Evolutionary conservation across 2,888 invertebrate species (phyloP).

Genomic region (Cosmia pyralina): DNA sequence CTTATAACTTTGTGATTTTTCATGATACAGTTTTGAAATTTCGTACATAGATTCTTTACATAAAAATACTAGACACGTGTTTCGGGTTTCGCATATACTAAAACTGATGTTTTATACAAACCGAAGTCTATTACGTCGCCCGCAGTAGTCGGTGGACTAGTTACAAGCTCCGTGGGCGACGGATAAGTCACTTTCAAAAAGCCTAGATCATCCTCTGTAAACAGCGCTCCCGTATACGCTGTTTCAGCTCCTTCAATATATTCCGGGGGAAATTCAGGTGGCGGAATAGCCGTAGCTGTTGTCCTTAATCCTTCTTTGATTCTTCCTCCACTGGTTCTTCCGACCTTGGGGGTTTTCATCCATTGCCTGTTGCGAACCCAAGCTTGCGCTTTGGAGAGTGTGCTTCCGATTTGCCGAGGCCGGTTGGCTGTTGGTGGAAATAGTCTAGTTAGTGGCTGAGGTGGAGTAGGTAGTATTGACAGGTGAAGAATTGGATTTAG

Average conservation of each 20-base stretch:
- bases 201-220: not conserved
- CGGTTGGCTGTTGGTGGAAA: not conserved
- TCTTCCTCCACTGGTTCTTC: not conserved
- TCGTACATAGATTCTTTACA: no score
- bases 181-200: not conserved
- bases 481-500: not conserved
- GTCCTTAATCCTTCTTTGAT: not conserved
- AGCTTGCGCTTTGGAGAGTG: conserved; percentile 26
- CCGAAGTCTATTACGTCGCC: not conserved
- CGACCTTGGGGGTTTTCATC: not conserved
- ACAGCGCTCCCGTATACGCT: not conserved
- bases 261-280: not conserved
- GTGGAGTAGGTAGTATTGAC: not conserved
- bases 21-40: no score
- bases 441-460: not conserved
- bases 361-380: conserved; percentile 14
- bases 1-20: no score
- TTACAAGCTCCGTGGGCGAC: no score
- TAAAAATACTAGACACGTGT: no score
- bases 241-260: no score
- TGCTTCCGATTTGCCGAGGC: not conserved
- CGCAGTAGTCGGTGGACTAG: not conserved
- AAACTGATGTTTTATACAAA: no score
- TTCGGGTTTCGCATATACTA: no score
- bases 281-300: not conserved